Evolutionary conservation across 2,888 invertebrate species (phyloP), one percentile per base, ranked within the genome.

Genomic region (Brachyptera putata): DNA sequence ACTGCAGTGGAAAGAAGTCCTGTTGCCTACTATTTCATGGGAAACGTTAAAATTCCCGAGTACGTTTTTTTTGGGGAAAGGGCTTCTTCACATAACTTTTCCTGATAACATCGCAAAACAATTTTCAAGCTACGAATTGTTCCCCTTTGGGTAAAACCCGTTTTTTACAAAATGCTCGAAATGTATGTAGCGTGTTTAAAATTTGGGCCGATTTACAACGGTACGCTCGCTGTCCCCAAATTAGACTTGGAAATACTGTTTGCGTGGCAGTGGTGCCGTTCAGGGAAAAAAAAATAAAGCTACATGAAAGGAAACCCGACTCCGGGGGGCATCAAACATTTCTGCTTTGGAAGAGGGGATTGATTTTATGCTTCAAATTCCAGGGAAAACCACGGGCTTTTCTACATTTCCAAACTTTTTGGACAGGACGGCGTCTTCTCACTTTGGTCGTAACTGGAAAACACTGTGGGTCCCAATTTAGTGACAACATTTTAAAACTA

Each of bases 231-330:
- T 67, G 63, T 43, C 18, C 34, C 24, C 57, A 61, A 41, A 80
- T 82, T 79, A 77, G 80, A 69, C 75, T 76, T 60, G 73, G 75
- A 61, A 79, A 81, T 71, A 61, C 57, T 25, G 24, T 61, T 16
- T 61, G 65, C 48, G 62, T 71, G 5, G 68, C 72, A 64, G 70
- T 70, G 60, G 66, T 70, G 1, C 69, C 69, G 2, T 70, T 68
- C 64, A 67, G 63, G 60, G 70, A 70, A 16, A 50, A 65, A 16
- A 62, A 49, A 56, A 56, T 68, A 14, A 69, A 69, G 55, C 69
- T 69, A 69, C 56, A 66, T 67, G 13, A 65, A 66, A 60, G 65
- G 64, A 5, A 71, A 71, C 57, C 70, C 69, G 7, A 60, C 58
- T 24, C 63, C 64, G 25, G 69, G 68, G 67, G 69, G 69, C 3